Evolutionary conservation across 2,113 vertebrate genomes (phyloP), one percentile per base, ranked within the genome.

Genomic region (Gasterosteus nipponicus): DNA sequence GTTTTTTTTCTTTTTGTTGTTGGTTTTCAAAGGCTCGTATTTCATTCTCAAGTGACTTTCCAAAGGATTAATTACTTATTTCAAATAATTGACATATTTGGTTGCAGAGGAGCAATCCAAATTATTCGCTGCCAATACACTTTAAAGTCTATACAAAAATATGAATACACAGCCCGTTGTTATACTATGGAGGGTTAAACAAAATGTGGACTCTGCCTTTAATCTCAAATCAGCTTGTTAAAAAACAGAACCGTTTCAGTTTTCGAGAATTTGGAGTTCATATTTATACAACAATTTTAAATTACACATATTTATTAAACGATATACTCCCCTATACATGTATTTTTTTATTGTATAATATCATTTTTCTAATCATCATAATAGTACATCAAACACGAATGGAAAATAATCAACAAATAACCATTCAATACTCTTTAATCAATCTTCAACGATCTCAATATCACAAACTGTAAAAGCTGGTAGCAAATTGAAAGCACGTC

Each of bases 401-500:
- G 29, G 11, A n/a, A 49, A n/a, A n/a, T 8, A 53, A 54, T 10
- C 7, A 46, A 29, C 5, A 38, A 18, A 4, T 8, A 69, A 35
- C 31, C 19, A 14, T 39, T 8, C 4, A 67, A 77, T 74, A 47
- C 11, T 58, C 22, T 60, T 70, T 12, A 56, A 75, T 59, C 47
- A 73, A 72, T 69, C 49, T 77, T 59, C 47, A 73, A 69, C 66
- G 49, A 33, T n/a, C n/a, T 26, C 51, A 22, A 18, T 29, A 22
- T 53, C n/a, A 56, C 26, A 56, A 56, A 12, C 22, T 29, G 53
- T 3, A 44, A 11, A 56, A 54, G 10, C 51, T 70, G 42, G 42
- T 77, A 41, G 62, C 44, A 59, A 60, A 85, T 41, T 1, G 33
- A 47, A 73, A 70, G 64, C 73, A 78, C 59, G n/a, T 71, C 63